Evolutionary conservation across 2,797 vertebrate genomes (phyloP).

Genomic region (Lepilemur ruficaudatus): DNA sequence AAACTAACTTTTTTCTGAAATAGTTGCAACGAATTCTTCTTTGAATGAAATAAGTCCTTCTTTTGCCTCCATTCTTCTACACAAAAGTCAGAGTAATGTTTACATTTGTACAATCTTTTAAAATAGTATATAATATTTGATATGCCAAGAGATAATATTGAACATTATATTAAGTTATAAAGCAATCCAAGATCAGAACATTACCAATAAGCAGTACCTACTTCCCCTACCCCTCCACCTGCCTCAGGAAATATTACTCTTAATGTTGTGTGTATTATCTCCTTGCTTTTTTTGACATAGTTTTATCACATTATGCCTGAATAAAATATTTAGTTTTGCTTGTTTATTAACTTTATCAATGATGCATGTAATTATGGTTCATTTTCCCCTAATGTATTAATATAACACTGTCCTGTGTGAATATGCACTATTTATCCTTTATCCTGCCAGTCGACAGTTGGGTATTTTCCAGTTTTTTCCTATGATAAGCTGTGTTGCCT

Average conservation of each 20-base stretch:
- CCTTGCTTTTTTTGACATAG: not conserved
- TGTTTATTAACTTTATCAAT: slow-evolving; percentile 55
- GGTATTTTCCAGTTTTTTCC: not conserved
- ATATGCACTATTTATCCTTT: slow-evolving; percentile 24
- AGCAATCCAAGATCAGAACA: not conserved
- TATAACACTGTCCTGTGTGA: not conserved
- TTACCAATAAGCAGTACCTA: not conserved
- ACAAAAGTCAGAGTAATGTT: not conserved
- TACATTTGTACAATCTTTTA: not conserved
- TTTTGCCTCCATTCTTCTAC: not conserved
- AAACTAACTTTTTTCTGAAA: not conserved
- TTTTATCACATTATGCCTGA: slow-evolving; percentile 27
- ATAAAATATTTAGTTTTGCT: slow-evolving; percentile 20
- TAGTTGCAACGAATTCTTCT: not conserved
- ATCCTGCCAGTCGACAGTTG: not conserved
- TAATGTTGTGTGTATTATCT: not conserved
- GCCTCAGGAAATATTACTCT: slow-evolving; percentile 16
- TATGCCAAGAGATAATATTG: not conserved
- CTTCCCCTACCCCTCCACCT: not conserved
- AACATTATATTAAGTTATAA: slow-evolving; percentile 3
- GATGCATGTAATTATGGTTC: slow-evolving; percentile 41
- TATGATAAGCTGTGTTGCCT: not conserved
- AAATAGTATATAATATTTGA: not conserved
- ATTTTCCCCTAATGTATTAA: not conserved
- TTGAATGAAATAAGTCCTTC: slow-evolving; percentile 30